Conservation (phyloP, 2,797 vertebrate species). For the Ibycter americanus region DNA sequence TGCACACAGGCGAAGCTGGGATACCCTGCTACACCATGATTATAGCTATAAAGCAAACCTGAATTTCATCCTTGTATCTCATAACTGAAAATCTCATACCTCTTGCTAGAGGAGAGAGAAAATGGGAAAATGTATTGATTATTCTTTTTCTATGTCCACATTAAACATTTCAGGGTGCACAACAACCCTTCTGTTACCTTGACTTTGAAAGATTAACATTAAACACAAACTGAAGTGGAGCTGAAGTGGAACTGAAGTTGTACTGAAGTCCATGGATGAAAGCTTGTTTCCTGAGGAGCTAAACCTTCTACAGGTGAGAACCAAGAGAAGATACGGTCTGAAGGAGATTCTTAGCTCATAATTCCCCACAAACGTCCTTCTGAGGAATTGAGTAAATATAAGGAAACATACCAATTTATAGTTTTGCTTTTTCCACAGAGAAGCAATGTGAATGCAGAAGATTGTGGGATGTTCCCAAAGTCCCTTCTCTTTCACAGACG, state of each 20-base stretch:
- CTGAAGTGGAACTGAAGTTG: not conserved
- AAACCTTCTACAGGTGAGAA: not conserved
- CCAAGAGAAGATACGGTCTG: not conserved
- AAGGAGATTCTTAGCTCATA: not conserved
- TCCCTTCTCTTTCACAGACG: not conserved
- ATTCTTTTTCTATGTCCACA: not conserved
- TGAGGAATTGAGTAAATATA: not conserved
- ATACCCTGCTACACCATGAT: not conserved
- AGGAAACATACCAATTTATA: not conserved
- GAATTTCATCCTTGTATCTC: not conserved
- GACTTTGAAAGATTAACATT: not conserved
- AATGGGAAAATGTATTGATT: not conserved
- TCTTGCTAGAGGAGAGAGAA: not conserved
- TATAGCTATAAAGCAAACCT: not conserved
- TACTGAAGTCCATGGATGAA: not conserved
- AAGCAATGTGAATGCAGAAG: not conserved
- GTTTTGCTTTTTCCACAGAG: not conserved
- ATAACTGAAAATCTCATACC: not conserved
- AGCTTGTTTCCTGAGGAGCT: not conserved
- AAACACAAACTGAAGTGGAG: not conserved
- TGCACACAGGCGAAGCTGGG: not conserved
- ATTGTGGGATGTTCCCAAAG: not conserved
- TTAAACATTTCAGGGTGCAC: not conserved
- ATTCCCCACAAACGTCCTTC: not conserved
- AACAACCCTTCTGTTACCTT: not conserved